These are phyloP conservation scores for Sebastes glaucus DNA, from an alignment of 2,797 vertebrate species.

Conservation along the genomic window DNA sequence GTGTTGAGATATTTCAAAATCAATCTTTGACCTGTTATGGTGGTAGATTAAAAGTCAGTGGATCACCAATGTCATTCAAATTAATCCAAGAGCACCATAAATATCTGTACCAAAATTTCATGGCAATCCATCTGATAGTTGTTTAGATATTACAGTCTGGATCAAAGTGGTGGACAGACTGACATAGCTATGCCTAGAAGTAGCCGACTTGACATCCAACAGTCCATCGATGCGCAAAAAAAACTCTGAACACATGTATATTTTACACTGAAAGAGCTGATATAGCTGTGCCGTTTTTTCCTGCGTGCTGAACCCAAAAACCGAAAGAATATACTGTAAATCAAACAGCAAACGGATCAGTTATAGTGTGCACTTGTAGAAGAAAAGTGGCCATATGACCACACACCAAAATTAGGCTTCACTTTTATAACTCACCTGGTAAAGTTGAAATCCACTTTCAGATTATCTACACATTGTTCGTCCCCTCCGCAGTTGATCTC, in stretches of 20 bases:
- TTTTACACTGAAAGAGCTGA: neutral
- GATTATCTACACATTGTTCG: conserved; percentile 78
- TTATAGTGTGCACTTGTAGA: neutral
- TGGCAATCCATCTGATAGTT: no score
- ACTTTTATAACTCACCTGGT: conserved; percentile 65
- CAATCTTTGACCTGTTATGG: neutral
- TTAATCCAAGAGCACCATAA: neutral
- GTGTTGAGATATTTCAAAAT: neutral
- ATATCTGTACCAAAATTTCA: no score
- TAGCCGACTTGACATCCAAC: neutral
- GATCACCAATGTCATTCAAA: neutral
- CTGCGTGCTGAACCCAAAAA: neutral
- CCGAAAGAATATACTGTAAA: neutral
- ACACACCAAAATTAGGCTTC: neutral
- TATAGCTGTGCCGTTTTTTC: neutral
- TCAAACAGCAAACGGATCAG: neutral
- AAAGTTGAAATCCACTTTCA: conserved; percentile 83
- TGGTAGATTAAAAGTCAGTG: neutral
- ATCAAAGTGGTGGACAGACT: no score
- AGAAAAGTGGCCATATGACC: neutral
- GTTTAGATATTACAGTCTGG: no score
- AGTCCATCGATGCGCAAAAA: neutral
- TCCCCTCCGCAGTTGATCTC: conserved; percentile 85
- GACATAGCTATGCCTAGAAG: no score
- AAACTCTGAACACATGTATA: neutral